Conservation (phyloP, 2,888 invertebrate genomes). For the Neoitamus cyanurus region DNA sequence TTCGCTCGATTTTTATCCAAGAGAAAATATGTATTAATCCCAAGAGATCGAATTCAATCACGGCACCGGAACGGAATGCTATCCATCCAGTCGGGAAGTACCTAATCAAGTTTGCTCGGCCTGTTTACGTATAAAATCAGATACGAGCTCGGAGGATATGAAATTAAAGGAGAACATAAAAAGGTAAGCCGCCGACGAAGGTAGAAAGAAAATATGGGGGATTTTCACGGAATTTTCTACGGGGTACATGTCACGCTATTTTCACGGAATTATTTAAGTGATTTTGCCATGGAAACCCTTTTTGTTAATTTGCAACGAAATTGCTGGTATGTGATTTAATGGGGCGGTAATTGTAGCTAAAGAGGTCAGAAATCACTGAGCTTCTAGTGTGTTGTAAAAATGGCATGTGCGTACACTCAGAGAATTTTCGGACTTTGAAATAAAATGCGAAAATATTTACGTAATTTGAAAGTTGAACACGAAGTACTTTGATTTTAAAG, state of each 20-base stretch:
- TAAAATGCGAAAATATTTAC: too few relatives aligned
- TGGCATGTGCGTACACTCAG: too few relatives aligned
- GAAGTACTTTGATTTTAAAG: too few relatives aligned
- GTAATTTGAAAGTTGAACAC: too few relatives aligned
- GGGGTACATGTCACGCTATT: not conserved
- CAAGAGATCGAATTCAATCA: slow-evolving; percentile 13
- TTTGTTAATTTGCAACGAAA: not conserved
- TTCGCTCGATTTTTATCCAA: not conserved
- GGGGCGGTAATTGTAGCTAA: too few relatives aligned
- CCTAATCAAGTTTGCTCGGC: not conserved
- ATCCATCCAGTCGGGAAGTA: not conserved
- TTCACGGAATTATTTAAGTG: not conserved
- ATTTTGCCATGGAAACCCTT: not conserved
- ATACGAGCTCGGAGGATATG: not conserved
- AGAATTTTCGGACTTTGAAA: too few relatives aligned
- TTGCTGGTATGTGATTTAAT: not conserved
- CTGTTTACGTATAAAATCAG: slow-evolving; percentile 1
- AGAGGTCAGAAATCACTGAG: too few relatives aligned
- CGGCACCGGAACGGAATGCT: not conserved
- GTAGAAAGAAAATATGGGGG: not conserved
- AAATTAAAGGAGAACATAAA: not conserved
- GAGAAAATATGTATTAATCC: not conserved
- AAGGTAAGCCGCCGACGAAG: not conserved
- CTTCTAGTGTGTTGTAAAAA: too few relatives aligned
- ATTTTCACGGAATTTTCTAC: not conserved